Base-by-base conservation (phyloP, 1,140 invertebrate species). In the Bombus superbus region DNA sequence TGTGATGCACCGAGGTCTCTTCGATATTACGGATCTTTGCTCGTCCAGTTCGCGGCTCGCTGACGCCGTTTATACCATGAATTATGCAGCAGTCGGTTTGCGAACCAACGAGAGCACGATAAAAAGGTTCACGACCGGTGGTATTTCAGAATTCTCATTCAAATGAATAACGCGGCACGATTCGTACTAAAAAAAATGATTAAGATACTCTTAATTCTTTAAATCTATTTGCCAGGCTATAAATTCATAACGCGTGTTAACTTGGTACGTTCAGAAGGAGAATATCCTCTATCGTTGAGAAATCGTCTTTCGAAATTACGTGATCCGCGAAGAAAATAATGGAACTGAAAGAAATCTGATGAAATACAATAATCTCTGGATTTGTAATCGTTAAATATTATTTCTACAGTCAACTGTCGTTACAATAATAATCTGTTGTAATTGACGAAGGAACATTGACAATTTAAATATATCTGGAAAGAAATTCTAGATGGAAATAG, bases 1-100 rank as follows among this genome's bases (percentile, higher is more conserved):
- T 66, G 35, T 64, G n/a, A 83, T 77, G 76, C 59, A 66, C 57
- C 71, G 35, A 15, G n/a, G 44, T 71, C 64, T 79, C 44, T 71
- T 53, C 87, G 64, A 90, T 84, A 84, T 89, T 89, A 90, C 42
- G 62, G 87, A 78, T 66, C 83, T 69, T 86, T 53, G 57, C 76
- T 47, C 71, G 80, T 89, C 71, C 80, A 38, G 66, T 83, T 81
- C 66, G 68, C 66, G 72, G 73, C 62, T 90, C 81, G 81, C 84
- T 81, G 77, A 81, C 73, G 62, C 81, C 83, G 85, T 87, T 90
- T 90, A 87, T 90, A 71, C 68, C 57, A 90, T 89, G 88, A 90
- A 90, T 90, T 89, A 89, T 90, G 89, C 82, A 87, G 59, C 18
- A 87, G 81, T 47, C 59, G n/a, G 53, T 72, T 89, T 62, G 62